A percentile compares a stretch with the other conserved stretches of the same genome.
Evolutionary conservation across 2,797 vertebrate species (phyloP).

Genomic region (Sebastes hubbsi): DNA sequence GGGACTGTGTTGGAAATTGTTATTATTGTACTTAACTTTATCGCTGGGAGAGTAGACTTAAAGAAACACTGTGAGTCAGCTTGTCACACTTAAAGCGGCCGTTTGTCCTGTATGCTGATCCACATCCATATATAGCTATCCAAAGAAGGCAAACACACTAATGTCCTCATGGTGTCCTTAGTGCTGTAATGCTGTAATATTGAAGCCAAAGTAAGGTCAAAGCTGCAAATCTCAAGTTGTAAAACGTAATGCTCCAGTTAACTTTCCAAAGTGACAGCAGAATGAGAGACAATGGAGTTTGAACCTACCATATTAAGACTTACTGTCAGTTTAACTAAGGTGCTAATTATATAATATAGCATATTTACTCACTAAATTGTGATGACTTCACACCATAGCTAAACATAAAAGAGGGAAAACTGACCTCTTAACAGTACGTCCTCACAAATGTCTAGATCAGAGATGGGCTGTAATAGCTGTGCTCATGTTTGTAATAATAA

Average conservation of each 20-base stretch:
- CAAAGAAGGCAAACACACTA: neutral
- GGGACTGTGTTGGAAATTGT: constrained; percentile 43
- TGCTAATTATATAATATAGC: neutral
- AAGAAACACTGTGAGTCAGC: constrained; percentile 49
- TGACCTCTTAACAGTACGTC: neutral
- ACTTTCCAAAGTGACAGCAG: constrained; percentile 27
- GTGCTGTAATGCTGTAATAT: constrained; percentile 3
- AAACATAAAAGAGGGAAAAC: neutral
- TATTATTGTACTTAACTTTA: constrained; percentile 67
- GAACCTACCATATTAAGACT: neutral
- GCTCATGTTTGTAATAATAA: neutral
- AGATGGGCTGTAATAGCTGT: neutral
- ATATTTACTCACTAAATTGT: neutral
- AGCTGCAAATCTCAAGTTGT: constrained; percentile 26
- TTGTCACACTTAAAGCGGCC: constrained; percentile 24
- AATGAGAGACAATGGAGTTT: constrained; percentile 1
- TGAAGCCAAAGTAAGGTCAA: constrained; percentile 29
- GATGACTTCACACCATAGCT: constrained; percentile 1
- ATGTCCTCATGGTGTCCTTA: neutral
- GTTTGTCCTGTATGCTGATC: constrained; percentile 26
- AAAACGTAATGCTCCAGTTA: constrained; percentile 16
- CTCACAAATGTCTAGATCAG: neutral
- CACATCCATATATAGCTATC: constrained; percentile 16
- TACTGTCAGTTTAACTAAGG: neutral
- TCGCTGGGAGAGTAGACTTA: constrained; percentile 37